Evolutionary conservation across 2,888 invertebrate genomes (phyloP).

Genomic region (Incurvaria masculella): DNA sequence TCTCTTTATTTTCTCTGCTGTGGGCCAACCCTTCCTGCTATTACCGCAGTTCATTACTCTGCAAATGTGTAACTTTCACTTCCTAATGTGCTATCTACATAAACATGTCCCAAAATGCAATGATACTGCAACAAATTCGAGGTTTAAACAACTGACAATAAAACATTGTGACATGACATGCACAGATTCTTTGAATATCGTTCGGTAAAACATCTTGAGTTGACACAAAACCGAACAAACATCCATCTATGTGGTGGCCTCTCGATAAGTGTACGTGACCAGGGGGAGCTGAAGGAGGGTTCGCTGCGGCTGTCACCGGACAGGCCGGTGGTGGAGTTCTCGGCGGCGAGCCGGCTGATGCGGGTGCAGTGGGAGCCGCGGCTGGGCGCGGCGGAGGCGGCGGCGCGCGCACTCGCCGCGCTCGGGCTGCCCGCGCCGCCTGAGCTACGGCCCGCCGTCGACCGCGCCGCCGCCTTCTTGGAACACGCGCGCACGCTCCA

Average conservation of each 20-base stretch:
- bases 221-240: not conserved
- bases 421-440: constrained; percentile 76
- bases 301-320: constrained; percentile 41
- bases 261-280: constrained; percentile 2
- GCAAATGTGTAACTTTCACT: too few relatives aligned
- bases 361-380: constrained; percentile 89
- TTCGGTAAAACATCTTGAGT: too few relatives aligned
- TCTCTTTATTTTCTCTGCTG: too few relatives aligned
- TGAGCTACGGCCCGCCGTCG: constrained; percentile 67
- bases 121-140: too few relatives aligned
- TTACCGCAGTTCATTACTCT: too few relatives aligned
- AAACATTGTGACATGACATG: too few relatives aligned
- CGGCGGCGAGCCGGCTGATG: constrained; percentile 69
- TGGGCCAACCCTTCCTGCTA: too few relatives aligned
- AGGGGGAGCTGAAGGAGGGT: constrained; percentile 43
- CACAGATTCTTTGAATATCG: too few relatives aligned
- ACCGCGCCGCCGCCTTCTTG: constrained; percentile 74
- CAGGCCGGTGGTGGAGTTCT: constrained; percentile 78
- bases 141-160: too few relatives aligned
- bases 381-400: constrained; percentile 77
- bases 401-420: constrained; percentile 83
- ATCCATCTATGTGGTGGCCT: not conserved
- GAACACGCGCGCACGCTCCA: constrained; percentile 84
- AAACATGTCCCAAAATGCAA: too few relatives aligned
- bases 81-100: too few relatives aligned